phyloP scores from a whole-genome alignment of 37 sponge, comb jelly and placozoan species.

The Cliona cf. orientalis region DNA sequence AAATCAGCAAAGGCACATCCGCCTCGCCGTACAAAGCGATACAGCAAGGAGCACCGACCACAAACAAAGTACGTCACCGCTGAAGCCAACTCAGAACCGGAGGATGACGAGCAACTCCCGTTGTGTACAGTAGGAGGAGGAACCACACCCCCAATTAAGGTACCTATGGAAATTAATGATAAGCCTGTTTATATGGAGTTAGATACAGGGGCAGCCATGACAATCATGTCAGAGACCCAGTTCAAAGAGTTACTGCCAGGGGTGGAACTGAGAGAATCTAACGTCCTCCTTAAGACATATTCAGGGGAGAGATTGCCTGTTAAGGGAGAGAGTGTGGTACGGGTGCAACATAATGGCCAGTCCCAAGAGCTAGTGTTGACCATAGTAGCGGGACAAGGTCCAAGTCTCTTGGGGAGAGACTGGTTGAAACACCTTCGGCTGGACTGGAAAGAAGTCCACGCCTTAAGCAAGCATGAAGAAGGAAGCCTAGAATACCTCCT shows the following conservation, averaged over 20 bases:
- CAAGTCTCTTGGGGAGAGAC: constrained; percentile 5
- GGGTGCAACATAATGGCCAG: background rate
- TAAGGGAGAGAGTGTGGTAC: background rate
- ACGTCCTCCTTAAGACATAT: background rate
- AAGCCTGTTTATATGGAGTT: no score
- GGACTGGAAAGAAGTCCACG: background rate
- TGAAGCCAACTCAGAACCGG: no score
- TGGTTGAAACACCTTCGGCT: background rate
- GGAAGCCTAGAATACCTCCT: background rate
- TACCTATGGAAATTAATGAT: no score
- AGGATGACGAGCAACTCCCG: no score
- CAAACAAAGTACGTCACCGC: no score
- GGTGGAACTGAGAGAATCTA: background rate
- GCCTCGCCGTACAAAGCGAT: no score
- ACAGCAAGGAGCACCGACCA: no score
- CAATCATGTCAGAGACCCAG: constrained; percentile 7
- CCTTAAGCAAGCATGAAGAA: background rate
- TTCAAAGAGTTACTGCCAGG: background rate
- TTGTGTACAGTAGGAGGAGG: no score
- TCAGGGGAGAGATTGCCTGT: background rate
- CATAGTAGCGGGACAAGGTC: background rate
- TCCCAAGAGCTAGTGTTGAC: no score
- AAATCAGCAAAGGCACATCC: no score
- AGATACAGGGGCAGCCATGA: background rate
- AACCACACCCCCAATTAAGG: no score